Conservation (phyloP, 2,888 invertebrate species). For the Dermolepida albohirtum region DNA sequence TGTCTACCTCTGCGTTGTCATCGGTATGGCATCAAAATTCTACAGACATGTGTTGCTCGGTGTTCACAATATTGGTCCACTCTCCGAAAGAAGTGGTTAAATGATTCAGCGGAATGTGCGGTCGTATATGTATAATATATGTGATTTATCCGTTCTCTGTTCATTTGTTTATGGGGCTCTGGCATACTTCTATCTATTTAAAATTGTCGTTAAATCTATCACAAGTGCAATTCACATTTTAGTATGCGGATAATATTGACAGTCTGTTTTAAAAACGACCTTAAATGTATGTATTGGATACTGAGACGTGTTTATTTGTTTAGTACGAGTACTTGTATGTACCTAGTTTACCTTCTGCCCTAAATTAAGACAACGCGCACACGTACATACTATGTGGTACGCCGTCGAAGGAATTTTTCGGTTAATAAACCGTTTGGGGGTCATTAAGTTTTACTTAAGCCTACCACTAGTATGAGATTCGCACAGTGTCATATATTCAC, state of each 20-base stretch:
- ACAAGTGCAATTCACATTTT: not conserved
- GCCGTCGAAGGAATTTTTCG: not conserved
- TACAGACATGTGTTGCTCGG: not conserved
- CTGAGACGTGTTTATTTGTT: slow-evolving; percentile 23
- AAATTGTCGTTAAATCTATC: not conserved
- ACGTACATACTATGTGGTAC: not conserved
- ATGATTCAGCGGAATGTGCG: slow-evolving; percentile 24
- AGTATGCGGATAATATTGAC: not conserved
- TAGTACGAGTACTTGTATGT: not conserved
- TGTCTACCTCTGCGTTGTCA: not conserved
- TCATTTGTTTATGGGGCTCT: slow-evolving; percentile 12
- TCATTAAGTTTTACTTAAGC: too few relatives aligned
- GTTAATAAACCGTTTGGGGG: not conserved
- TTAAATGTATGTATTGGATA: slow-evolving; percentile 21
- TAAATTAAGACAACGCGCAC: not conserved
- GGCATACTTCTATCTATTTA: slow-evolving; percentile 9
- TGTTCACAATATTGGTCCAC: slow-evolving; percentile 7
- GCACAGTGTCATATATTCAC: too few relatives aligned
- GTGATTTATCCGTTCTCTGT: slow-evolving; percentile 15
- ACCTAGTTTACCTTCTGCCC: slow-evolving; percentile 9
- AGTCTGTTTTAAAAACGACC: slow-evolving; percentile 13
- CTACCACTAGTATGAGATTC: too few relatives aligned
- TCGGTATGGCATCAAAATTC: slow-evolving; percentile 3
- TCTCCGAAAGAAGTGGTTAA: slow-evolving; percentile 1
- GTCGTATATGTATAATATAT: not conserved